These are phyloP conservation scores for Distichodus sexfasciatus DNA, from an alignment of 2,797 vertebrate genomes.

Conservation along the genomic window DNA sequence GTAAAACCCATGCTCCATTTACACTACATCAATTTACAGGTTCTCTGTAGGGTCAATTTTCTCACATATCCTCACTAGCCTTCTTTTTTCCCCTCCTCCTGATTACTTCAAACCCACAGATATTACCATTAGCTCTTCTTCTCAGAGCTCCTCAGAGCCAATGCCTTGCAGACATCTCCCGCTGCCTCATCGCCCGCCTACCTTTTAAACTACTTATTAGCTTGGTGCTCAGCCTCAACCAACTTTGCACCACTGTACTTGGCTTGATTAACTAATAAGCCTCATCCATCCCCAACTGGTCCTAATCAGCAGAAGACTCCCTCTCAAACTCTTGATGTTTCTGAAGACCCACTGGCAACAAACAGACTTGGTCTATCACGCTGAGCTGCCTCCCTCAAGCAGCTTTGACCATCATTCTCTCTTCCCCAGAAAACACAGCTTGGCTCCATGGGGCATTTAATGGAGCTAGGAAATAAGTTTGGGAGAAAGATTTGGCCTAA, in stretches of 20 bases:
- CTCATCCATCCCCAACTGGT: conserved; percentile 23
- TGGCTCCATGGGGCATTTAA: conserved; percentile 6
- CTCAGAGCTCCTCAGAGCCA: not conserved
- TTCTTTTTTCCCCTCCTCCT: not conserved
- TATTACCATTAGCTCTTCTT: not conserved
- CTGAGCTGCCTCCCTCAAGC: not conserved
- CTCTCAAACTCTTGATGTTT: conserved; percentile 18
- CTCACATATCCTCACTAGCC: not conserved
- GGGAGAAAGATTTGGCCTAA: too few relatives aligned
- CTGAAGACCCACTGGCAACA: conserved; percentile 6
- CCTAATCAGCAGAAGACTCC: conserved; percentile 26
- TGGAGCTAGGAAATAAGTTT: too few relatives aligned
- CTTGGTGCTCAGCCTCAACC: not conserved
- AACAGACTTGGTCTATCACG: conserved; percentile 5
- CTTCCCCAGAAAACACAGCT: conserved; percentile 4
- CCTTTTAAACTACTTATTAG: not conserved
- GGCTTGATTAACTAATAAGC: conserved; percentile 33
- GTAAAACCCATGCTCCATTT: too few relatives aligned
- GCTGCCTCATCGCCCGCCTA: not conserved
- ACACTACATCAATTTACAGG: not conserved
- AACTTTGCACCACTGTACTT: conserved; percentile 7
- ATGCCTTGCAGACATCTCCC: not conserved
- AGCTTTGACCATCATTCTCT: conserved; percentile 9
- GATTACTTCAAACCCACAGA: conserved; percentile 7
- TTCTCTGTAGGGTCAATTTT: not conserved